These are phyloP conservation scores for Parasteatoda lunata DNA, from an alignment of 2,888 invertebrate genomes.

Conservation along the genomic window DNA sequence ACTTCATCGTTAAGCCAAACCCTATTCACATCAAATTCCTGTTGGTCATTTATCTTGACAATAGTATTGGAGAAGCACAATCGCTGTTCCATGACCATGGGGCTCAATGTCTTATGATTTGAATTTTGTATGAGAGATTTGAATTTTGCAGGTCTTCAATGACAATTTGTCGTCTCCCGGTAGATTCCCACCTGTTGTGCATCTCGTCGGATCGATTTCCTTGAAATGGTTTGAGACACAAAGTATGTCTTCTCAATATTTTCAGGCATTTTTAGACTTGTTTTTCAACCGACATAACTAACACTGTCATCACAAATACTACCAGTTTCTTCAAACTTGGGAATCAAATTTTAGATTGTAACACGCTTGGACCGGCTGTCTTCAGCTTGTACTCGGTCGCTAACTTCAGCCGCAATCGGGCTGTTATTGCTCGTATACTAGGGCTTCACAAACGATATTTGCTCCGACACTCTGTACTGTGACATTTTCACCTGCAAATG, in stretches of 20 bases:
- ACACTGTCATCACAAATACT: background rate
- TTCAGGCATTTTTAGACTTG: background rate
- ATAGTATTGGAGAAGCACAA: background rate
- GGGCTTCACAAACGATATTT: background rate
- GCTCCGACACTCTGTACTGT: background rate
- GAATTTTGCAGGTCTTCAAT: constrained; percentile 2
- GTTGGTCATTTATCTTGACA: background rate
- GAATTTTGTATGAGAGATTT: background rate
- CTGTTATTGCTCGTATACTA: background rate
- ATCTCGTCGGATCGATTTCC: background rate
- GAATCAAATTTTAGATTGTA: constrained; percentile 9
- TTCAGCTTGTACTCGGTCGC: background rate
- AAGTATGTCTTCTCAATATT: background rate
- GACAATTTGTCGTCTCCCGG: background rate
- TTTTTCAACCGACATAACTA: background rate
- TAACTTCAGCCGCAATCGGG: background rate
- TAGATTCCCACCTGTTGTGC: background rate
- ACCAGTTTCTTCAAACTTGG: background rate
- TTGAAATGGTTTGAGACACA: background rate
- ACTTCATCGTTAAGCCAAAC: background rate
- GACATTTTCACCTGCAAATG: background rate
- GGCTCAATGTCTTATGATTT: background rate
- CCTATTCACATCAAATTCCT: constrained; percentile 1
- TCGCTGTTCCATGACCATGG: background rate
- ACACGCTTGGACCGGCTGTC: background rate